These are phyloP conservation scores for Dynastes hyllus DNA, from an alignment of 2,888 invertebrate genomes.

Conservation along the genomic window DNA sequence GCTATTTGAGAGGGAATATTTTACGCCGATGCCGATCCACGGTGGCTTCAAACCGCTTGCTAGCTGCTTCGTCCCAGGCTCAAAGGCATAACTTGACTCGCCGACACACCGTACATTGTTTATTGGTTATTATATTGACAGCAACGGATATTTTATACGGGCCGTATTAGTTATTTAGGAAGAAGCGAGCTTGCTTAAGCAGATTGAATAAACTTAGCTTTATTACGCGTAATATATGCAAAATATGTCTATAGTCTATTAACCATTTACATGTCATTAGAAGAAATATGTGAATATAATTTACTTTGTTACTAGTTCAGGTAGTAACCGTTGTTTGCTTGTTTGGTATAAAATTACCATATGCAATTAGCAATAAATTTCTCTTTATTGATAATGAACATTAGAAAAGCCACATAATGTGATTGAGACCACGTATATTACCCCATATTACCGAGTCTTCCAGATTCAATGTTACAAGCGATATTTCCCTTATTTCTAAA, in stretches of 20 bases:
- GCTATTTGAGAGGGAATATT: conserved; percentile 13
- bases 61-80: too few relatives aligned
- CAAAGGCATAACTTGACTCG: too few relatives aligned
- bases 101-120: neutral
- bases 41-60: neutral
- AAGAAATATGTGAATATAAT: neutral
- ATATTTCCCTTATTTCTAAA: too few relatives aligned
- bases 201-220: conserved; percentile 2
- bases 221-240: neutral
- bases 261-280: neutral
- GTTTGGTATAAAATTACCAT: too few relatives aligned
- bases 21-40: neutral
- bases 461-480: too few relatives aligned
- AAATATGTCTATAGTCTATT: neutral
- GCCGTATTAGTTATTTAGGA: neutral
- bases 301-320: neutral
- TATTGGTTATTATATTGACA: neutral
- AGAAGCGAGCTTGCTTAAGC: neutral
- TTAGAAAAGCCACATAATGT: too few relatives aligned
- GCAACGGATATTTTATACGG: neutral
- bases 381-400: too few relatives aligned
- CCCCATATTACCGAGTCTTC: too few relatives aligned
- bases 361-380: too few relatives aligned
- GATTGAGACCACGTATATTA: too few relatives aligned
- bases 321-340: too few relatives aligned